Evolutionary conservation across 30 jellyfish, hydroid and myxozoan species (phyloP).

Genomic region (Phacellophora camtschatica): DNA sequence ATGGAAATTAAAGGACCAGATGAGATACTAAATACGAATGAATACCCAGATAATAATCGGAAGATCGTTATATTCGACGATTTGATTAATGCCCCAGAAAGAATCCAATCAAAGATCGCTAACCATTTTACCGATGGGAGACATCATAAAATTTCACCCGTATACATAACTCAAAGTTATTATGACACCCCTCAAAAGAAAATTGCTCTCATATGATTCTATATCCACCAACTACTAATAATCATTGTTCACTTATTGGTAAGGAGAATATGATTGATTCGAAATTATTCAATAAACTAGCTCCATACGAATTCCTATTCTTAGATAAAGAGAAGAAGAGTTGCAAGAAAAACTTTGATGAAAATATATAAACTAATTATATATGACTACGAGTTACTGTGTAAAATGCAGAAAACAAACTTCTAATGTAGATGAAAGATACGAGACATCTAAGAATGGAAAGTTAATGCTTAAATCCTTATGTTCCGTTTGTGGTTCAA

Average conservation of each 20-base stretch:
- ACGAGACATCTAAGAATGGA: conserved; percentile 22
- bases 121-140: conserved; percentile 29
- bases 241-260: conserved; percentile 10
- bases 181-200: conserved; percentile 18
- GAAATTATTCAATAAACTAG: conserved; percentile 12
- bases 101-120: background rate
- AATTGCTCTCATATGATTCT: conserved; percentile 41
- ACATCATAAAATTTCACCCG: conserved; percentile 20
- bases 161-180: conserved; percentile 6
- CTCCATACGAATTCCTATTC: conserved; percentile 14
- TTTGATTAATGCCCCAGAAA: conserved; percentile 24
- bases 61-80: conserved; percentile 24
- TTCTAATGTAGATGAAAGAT: background rate
- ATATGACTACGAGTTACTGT: conserved; percentile 26
- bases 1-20: conserved; percentile 9
- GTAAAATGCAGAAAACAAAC: conserved; percentile 42
- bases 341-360: conserved; percentile 16
- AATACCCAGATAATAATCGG: conserved; percentile 12
- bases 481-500: conserved; percentile 32
- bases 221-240: conserved; percentile 41
- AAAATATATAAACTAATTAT: conserved; percentile 5
- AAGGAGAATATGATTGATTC: conserved; percentile 14
- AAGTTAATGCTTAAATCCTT: conserved; percentile 9
- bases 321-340: conserved; percentile 15
- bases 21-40: conserved; percentile 4